Evolutionary conservation across 2,113 vertebrate species (phyloP), one percentile per base, ranked within the genome.

Genomic region (Otocyon megalotis): DNA sequence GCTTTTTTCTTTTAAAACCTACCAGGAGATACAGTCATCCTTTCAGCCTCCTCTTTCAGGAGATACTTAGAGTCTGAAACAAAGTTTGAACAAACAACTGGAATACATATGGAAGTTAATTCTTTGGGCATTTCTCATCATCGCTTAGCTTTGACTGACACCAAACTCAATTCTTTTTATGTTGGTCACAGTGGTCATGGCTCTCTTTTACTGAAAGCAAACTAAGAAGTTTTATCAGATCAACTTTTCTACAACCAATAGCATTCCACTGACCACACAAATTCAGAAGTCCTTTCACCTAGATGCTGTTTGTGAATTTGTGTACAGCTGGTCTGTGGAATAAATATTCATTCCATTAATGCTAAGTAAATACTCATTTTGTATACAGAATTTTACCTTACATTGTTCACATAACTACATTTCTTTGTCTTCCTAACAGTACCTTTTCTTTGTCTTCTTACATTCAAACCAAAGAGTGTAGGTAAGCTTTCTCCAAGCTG

Each of bases 301-400:
- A 74, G 79, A 48, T 28, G 54, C 32, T n/a, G 35, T 67, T 65
- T 15, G 5, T 82, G 72, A 43, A 48, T 63, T 43, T 35, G 54
- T 17, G 0, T 63, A 48, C 30, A 80, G n/a, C 43, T 30, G 12
- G 28, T 48, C 16, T 65, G 48, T 50, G 63, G 63, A 54, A 43
- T 58, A 86, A 90, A 86, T 60, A 71, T 60, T 14, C 80, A n/a
- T 50, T 87, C n/a, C 30, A 32, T 71, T 91, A 95, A 28, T n/a
- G 26, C 62, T 80, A 15, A 50, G 35, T n/a, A 87, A 50, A 37
- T 62, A 62, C 5, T 84, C 32, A 19, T 85, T 88, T 92, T n/a
- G 24, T 32, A 24, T 48, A 56, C 8, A 54, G 58, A 54, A 43
- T 83, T 53, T 74, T 74, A 53, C 32, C 37, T 58, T 10, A 58